Percentiles rank a stretch among this genome's conserved stretches.
Evolutionary conservation across 2,113 vertebrate species (phyloP).

Genomic region (Ibidorhyncha struthersii): DNA sequence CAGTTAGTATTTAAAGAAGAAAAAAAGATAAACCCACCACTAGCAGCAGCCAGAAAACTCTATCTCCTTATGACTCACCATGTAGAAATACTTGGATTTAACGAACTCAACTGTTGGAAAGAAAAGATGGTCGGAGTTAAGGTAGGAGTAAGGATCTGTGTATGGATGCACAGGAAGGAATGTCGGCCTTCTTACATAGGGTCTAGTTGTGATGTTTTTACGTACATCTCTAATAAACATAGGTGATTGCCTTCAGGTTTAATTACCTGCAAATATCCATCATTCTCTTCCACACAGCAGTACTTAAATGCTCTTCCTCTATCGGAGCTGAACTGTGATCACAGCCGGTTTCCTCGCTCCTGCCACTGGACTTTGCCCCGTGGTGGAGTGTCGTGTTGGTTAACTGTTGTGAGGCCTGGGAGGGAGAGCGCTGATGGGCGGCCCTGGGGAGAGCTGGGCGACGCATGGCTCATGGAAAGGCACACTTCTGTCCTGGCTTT

Average conservation of each 20-base stretch:
- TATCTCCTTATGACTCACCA: constrained; percentile 74
- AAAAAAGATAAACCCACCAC: not conserved
- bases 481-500: rapidly evolving
- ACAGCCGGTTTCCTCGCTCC: not conserved
- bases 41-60: constrained; percentile 54
- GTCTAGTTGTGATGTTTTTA: not conserved
- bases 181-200: not conserved
- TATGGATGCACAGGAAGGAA: not conserved
- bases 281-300: rapidly evolving
- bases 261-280: not conserved
- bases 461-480: rapidly evolving
- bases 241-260: not conserved
- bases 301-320: not conserved
- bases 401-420: not conserved
- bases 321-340: constrained; percentile 19
- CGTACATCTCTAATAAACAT: rapidly evolving
- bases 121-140: not conserved
- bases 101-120: constrained; percentile 17
- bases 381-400: not conserved
- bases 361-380: constrained; percentile 23
- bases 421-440: not conserved
- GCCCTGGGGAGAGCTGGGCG: not conserved
- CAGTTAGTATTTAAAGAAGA: constrained; percentile 59
- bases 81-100: constrained; percentile 68
- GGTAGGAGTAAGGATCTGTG: not conserved